Conservation (phyloP, 2,113 vertebrate species). For the Nematolebias whitei region DNA sequence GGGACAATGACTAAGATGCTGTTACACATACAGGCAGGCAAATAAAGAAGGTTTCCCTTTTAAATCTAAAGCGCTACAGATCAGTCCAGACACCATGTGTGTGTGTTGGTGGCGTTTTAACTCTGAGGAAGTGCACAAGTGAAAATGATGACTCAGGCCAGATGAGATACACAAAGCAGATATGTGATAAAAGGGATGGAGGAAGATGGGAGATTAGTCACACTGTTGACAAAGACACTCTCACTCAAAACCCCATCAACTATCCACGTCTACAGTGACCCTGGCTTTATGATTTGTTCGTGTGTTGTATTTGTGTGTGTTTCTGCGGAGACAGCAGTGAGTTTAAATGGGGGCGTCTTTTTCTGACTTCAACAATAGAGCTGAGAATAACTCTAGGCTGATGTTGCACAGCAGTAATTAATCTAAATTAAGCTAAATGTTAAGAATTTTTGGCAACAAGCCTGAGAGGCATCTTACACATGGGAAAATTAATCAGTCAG, state of each 20-base stretch:
- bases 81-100: constrained; percentile 10
- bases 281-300: constrained; percentile 27
- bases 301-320: constrained; percentile 21
- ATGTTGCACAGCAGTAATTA: constrained; percentile 16
- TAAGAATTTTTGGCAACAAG: not conserved
- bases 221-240: constrained; percentile 53
- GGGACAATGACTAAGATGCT: constrained; percentile 61
- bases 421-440: constrained; percentile 15
- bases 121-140: constrained; percentile 31
- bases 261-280: constrained; percentile 22
- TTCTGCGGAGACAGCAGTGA: constrained; percentile 16
- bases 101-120: constrained; percentile 13
- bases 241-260: constrained; percentile 46
- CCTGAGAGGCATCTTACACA: too few relatives aligned
- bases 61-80: constrained; percentile 22
- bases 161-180: constrained; percentile 36
- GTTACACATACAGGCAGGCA: constrained; percentile 23
- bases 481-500: too few relatives aligned
- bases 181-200: constrained; percentile 31
- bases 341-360: constrained; percentile 25
- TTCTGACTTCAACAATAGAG: constrained; percentile 49
- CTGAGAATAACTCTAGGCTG: constrained; percentile 8
- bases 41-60: constrained; percentile 23
- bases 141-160: constrained; percentile 45
- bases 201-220: constrained; percentile 61